Evolutionary conservation across 2,797 vertebrate genomes (phyloP), one percentile per base, ranked within the genome.

Genomic region (Coracias cyanogaster): DNA sequence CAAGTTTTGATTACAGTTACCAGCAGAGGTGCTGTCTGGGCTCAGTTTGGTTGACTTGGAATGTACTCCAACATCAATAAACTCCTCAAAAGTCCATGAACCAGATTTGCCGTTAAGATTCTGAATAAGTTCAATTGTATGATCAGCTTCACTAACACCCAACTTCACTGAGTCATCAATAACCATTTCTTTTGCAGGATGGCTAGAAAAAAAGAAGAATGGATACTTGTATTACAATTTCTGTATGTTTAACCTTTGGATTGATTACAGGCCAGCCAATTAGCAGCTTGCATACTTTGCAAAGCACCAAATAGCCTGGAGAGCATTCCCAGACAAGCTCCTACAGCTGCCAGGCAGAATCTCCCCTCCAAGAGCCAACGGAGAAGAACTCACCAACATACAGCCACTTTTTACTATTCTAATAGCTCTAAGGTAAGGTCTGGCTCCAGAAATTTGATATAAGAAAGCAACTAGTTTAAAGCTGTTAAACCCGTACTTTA

Each of bases 81-180:
- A 97, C 86, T 99, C 98, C 93, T 99, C 98, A 31, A 98, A 98
- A 93, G 98, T 98, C 99, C 99, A 98, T 2, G 98, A 96, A 62
- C 97, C 98, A 65, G 99, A 95, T 97, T 98, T 99, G 15, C 99
- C 98, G 9, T 98, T 99, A 43, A 98, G 95, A 61, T 97, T 98
- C 7, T 96, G 96, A n/a, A 91, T 94, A 45, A 98, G 69, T 64
- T 71, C 98, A 66, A 97, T 14, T 39, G 98, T 98, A 37, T 81
- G 91, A 87, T 98, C 98, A 41, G 69, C 70, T 96, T 99, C 98
- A 1, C 98, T 98, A 84, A 97, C 83, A 92, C 97, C 97, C 96
- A 86, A 7, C 25, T 78, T 89, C 94, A 98, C 98, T 0, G 97
- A 98, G 64, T 97, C 98, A 93, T 96, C 97, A 1, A 97, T 96